Evolutionary conservation across 1,140 invertebrate species (phyloP).

Genomic region (Drosophila nasuta): DNA sequence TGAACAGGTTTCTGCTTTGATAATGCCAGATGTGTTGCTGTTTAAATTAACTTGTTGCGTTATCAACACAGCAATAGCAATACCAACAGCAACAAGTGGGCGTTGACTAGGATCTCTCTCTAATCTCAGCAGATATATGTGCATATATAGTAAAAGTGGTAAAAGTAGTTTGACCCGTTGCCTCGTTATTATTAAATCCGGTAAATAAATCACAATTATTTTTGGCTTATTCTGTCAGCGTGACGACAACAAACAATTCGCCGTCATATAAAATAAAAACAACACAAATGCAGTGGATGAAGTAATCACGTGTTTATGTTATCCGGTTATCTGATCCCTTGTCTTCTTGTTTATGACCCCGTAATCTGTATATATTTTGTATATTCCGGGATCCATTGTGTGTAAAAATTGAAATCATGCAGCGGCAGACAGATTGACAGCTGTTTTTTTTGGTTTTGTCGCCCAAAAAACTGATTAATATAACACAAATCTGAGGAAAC

Average conservation of each 20-base stretch:
- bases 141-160: background rate
- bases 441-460: conserved; percentile 1
- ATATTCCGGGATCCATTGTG: background rate
- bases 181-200: conserved; percentile 3
- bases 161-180: conserved; percentile 7
- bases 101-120: background rate
- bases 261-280: background rate
- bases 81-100: background rate
- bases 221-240: conserved; percentile 33
- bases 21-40: conserved; percentile 11
- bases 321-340: conserved; percentile 12
- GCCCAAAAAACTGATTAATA: background rate
- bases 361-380: conserved; percentile 1
- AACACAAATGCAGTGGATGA: conserved; percentile 30
- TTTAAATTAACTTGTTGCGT: conserved; percentile 19
- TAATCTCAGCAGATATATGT: background rate
- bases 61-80: conserved; percentile 21
- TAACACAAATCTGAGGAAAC: background rate
- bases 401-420: background rate
- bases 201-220: conserved; percentile 40
- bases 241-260: conserved; percentile 11
- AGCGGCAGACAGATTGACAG: conserved; percentile 9
- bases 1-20: conserved; percentile 49
- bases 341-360: conserved; percentile 6
- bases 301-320: conserved; percentile 38